phyloP scores from a whole-genome alignment of 2,797 vertebrate genomes.

The Mastacembelus armatus region DNA sequence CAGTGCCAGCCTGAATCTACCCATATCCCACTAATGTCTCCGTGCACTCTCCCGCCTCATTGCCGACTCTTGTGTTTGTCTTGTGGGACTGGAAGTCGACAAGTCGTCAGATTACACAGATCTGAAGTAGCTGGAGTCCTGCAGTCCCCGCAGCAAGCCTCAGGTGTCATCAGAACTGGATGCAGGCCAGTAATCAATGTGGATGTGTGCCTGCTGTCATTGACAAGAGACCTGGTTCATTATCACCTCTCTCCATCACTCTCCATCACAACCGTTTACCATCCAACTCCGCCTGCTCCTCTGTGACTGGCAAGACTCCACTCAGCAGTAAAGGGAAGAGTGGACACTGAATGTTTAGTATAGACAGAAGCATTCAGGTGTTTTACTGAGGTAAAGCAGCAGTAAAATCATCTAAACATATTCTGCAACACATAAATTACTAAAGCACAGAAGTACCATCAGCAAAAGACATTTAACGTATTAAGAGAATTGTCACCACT shows the following conservation, averaged over 20 bases:
- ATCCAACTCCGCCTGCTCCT: constrained; percentile 34
- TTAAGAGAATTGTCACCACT: too few relatives aligned
- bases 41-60: neutral
- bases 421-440: too few relatives aligned
- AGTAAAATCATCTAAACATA: too few relatives aligned
- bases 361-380: too few relatives aligned
- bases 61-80: constrained; percentile 49
- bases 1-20: constrained; percentile 22
- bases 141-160: constrained; percentile 46
- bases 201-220: constrained; percentile 49
- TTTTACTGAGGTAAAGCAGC: too few relatives aligned
- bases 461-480: too few relatives aligned
- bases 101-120: constrained; percentile 54
- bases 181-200: constrained; percentile 67
- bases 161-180: constrained; percentile 63
- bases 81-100: constrained; percentile 52
- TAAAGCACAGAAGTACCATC: too few relatives aligned
- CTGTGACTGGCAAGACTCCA: constrained; percentile 30
- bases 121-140: constrained; percentile 55
- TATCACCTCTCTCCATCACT: constrained; percentile 68
- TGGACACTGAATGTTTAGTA: constrained; percentile 9
- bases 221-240: constrained; percentile 70
- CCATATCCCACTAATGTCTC: constrained; percentile 43
- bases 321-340: constrained; percentile 13
- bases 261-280: constrained; percentile 56